Conservation (phyloP, 2,113 vertebrate genomes). For the Oenanthe oenanthe region DNA sequence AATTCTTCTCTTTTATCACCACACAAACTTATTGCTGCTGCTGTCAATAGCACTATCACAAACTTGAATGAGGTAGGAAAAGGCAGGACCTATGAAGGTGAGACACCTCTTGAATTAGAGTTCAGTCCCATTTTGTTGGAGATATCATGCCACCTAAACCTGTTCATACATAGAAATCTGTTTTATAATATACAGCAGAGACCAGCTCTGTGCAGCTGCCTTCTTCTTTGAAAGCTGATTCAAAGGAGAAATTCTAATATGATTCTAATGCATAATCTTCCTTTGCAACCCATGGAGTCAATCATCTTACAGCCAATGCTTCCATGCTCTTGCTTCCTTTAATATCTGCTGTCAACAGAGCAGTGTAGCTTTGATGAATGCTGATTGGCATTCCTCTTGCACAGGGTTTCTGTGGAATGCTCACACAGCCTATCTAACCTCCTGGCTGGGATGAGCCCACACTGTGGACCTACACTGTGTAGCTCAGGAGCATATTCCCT, state of each 20-base stretch:
- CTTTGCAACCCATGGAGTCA: not conserved
- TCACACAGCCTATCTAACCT: not conserved
- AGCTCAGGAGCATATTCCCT: not conserved
- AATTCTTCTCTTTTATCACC: not conserved
- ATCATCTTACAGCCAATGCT: not conserved
- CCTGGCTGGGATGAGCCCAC: accelerated
- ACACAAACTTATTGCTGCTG: not conserved
- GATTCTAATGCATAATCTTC: not conserved
- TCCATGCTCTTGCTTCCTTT: not conserved
- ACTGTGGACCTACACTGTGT: accelerated
- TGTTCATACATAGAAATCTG: not conserved
- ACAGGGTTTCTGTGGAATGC: not conserved
- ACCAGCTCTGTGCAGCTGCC: not conserved
- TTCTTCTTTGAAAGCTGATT: not conserved
- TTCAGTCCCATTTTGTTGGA: not conserved
- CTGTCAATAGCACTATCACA: not conserved
- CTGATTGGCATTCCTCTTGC: not conserved
- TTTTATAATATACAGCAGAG: not conserved
- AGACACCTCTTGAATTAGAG: not conserved
- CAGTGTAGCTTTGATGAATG: not conserved
- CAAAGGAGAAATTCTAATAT: not conserved
- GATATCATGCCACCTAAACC: not conserved
- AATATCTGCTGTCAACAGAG: not conserved
- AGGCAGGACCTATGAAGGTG: not conserved
- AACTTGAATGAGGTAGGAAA: not conserved